Evolutionary conservation across 1,140 invertebrate species (phyloP).

Genomic region (Papilio xuthus): DNA sequence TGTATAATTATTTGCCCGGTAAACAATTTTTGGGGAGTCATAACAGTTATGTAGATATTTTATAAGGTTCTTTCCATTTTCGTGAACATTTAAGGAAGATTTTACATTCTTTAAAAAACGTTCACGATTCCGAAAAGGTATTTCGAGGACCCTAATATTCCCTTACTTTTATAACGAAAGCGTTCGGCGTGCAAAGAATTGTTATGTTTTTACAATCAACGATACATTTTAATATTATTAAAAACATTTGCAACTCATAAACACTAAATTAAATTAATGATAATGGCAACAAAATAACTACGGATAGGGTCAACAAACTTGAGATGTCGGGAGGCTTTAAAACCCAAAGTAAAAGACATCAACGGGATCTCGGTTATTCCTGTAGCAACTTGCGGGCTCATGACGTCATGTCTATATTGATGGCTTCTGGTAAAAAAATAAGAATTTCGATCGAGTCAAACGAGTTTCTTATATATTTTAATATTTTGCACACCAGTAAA

Average conservation of each 20-base stretch:
- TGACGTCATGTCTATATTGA: conserved; percentile 31
- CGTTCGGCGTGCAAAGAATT: neutral
- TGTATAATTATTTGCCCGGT: conserved; percentile 73
- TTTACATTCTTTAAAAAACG: conserved; percentile 30
- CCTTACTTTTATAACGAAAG: neutral
- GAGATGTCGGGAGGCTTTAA: conserved; percentile 54
- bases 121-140: conserved; percentile 14
- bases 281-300: conserved; percentile 31
- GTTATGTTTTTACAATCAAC: neutral
- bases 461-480: conserved; percentile 19
- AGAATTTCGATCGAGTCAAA: conserved; percentile 17
- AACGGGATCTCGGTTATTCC: conserved; percentile 57
- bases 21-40: conserved; percentile 64
- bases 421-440: conserved; percentile 9
- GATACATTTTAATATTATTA: neutral
- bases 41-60: conserved; percentile 68
- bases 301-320: conserved; percentile 47
- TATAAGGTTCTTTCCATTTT: conserved; percentile 51
- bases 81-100: conserved; percentile 41
- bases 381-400: conserved; percentile 35
- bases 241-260: neutral
- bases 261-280: conserved; percentile 7
- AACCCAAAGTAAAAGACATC: conserved; percentile 70
- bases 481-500: conserved; percentile 23
- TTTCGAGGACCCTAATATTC: neutral